phyloP scores from a whole-genome alignment of 2,888 invertebrate species.

The Caenorhabditis afra region DNA sequence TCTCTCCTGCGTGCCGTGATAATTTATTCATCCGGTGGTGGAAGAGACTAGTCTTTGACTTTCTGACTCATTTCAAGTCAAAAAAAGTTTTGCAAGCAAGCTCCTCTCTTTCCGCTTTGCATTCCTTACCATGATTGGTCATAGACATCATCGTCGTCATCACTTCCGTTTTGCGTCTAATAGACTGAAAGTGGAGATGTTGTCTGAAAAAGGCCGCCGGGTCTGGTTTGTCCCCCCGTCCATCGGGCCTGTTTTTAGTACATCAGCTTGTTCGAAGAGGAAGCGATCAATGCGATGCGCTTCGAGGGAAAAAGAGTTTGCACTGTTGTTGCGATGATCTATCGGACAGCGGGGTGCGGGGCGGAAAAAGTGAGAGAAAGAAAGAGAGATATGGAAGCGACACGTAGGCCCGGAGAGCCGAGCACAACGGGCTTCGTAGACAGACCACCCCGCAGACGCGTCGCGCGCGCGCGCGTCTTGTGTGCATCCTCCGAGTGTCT shows the following conservation, averaged over 20 bases:
- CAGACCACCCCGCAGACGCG: conserved; percentile 25
- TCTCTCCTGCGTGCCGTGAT: conserved; percentile 34
- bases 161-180: not conserved
- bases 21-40: conserved; percentile 49
- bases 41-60: conserved; percentile 41
- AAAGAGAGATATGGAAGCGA: conserved; percentile 9
- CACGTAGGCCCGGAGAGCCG: not conserved
- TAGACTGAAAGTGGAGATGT: conserved; percentile 14
- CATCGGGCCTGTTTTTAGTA: conserved; percentile 36
- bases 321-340: conserved; percentile 31
- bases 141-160: conserved; percentile 15
- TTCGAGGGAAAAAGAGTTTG: not conserved
- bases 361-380: not conserved
- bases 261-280: conserved; percentile 3
- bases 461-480: not conserved
- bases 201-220: conserved; percentile 17
- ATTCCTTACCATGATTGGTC: not conserved
- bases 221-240: conserved; percentile 24
- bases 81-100: too few species aligned
- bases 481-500: not conserved
- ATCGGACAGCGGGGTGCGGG: conserved; percentile 2
- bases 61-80: conserved; percentile 17
- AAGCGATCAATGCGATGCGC: not conserved
- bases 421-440: not conserved
- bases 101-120: too few species aligned